These are phyloP conservation scores for Psophia crepitans DNA, from an alignment of 2,113 vertebrate genomes.

Conservation along the genomic window DNA sequence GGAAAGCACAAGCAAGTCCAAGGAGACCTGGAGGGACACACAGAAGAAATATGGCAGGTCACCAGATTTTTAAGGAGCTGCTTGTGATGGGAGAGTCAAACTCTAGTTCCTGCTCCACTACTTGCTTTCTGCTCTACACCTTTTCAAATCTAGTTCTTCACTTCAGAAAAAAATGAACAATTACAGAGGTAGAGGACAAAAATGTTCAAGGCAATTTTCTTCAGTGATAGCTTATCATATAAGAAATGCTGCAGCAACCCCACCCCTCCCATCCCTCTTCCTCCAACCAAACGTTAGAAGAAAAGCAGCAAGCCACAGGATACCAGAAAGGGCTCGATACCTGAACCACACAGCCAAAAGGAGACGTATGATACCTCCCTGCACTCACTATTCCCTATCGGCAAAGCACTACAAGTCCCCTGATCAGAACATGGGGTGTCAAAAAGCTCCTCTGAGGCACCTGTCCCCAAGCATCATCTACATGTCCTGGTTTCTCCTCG, in stretches of 20 bases:
- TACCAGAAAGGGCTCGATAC: neutral
- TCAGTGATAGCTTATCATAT: neutral
- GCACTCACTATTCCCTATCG: neutral
- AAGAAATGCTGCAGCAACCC: neutral
- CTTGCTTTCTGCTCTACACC: neutral
- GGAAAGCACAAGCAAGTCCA: neutral
- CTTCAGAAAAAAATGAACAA: neutral
- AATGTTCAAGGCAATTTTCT: neutral
- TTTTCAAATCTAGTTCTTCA: neutral
- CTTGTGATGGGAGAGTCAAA: neutral
- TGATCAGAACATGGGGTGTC: accelerated
- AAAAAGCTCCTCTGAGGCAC: neutral
- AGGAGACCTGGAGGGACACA: neutral
- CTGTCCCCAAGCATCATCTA: neutral
- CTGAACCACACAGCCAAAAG: neutral
- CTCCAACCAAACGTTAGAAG: neutral
- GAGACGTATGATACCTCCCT: neutral
- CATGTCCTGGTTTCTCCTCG: neutral
- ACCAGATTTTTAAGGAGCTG: neutral
- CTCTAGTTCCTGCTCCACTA: neutral
- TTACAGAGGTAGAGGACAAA: neutral
- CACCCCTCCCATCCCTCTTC: neutral
- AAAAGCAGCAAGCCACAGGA: neutral
- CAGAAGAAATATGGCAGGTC: neutral
- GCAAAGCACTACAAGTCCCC: neutral